Base-by-base conservation (phyloP, 2,797 vertebrate species). In the Gambusia yucatana region DNA sequence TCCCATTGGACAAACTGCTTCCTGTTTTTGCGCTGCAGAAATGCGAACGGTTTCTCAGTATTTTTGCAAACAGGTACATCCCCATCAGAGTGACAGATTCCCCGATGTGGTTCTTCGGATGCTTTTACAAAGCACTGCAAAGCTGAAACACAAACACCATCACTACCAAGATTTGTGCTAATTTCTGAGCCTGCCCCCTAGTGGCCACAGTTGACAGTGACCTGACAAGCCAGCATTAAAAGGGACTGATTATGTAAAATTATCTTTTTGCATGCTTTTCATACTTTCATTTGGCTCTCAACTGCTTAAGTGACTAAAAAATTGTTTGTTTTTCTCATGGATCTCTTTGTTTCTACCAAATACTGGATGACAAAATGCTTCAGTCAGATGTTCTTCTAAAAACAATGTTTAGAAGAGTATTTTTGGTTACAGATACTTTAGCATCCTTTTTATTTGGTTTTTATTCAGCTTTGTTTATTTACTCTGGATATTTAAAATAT, bases 11-110 rank as follows among this genome's bases (percentile, higher is more conserved):
- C 88, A 73, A 20, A 85, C 59, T 25, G 82, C 87, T 80, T 92
- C 90, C 88, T 94, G 94, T 85, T 95, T 91, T 89, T 82, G 84
- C 43, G 93, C 76, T 95, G 94, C 94, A 95, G 75, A 87, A 94
- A 93, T 84, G 88, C 92, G 44, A 83, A 85, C 3, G 85, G 89
- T 75, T 57, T 89, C 81, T 96, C 94, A 95, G 95, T 87, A 28
- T 73, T 75, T 84, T 72, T 73, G 77, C 17, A 1, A 33, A 76
- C 33, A 77, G 16, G 80, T 61, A 88, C 69, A 71, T 46, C 77
- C 73, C 43, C 52, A n/a, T 67, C 59, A 80, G 67, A 75, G 74
- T 4, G 17, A 22, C 33, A 16, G 16, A 63, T 3, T 20, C 61
- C 33, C 61, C 20, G 2, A 63, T 33, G 30, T 41, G 6, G 14